Evolutionary conservation across 2,113 vertebrate species (phyloP).

Genomic region (Tympanuchus pallidicinctus): DNA sequence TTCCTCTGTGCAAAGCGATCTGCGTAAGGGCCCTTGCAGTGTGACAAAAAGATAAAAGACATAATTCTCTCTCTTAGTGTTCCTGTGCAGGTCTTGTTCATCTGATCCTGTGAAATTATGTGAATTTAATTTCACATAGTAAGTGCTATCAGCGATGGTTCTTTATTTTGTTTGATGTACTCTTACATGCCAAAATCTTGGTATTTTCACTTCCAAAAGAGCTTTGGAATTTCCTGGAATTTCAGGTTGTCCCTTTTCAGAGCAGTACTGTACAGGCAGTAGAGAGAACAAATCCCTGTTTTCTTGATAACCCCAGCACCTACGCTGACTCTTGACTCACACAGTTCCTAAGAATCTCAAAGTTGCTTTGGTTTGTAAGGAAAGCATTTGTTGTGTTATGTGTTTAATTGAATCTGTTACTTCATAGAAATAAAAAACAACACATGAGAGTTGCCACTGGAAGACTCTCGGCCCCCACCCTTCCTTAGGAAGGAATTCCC

Average conservation of each 20-base stretch:
- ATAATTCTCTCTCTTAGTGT: background rate
- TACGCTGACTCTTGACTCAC: background rate
- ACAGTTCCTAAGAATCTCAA: background rate
- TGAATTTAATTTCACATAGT: background rate
- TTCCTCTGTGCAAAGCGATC: background rate
- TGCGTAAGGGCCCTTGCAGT: background rate
- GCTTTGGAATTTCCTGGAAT: constrained; percentile 26
- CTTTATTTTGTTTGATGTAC: background rate
- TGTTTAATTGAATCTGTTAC: background rate
- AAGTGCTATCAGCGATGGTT: background rate
- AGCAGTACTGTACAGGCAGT: background rate
- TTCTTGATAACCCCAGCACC: background rate
- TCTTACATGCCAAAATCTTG: background rate
- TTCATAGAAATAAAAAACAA: background rate
- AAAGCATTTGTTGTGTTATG: background rate
- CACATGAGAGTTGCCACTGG: background rate
- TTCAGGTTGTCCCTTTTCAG: background rate
- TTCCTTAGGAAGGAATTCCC: constrained; percentile 12
- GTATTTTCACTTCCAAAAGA: constrained; percentile 23
- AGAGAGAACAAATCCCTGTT: background rate
- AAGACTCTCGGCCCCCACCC: constrained; percentile 38
- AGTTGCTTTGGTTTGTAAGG: background rate
- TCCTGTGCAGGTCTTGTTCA: background rate
- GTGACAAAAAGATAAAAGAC: background rate
- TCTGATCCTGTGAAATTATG: background rate